Base-by-base conservation (phyloP, 2,113 vertebrate species). In the Bagarius yarrelli region DNA sequence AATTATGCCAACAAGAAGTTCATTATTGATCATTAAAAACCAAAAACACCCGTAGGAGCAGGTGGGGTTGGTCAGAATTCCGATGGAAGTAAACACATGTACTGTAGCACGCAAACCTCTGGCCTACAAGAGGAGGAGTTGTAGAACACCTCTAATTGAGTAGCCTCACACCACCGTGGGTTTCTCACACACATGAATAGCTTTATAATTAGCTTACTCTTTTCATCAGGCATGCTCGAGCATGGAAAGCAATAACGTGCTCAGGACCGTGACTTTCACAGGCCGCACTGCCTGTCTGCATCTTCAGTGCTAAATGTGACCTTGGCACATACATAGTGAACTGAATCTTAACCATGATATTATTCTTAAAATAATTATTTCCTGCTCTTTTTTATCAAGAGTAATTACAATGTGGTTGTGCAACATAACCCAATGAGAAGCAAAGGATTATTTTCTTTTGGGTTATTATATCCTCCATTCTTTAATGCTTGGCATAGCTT, bases 271-370 rank as follows among this genome's bases (percentile, higher is more conserved):
- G 47, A 53, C 44, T 55, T 60, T 36, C 25, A 64, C 36, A 25
- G 23, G 52, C 6, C 34, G 16, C 15, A 75, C 52, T 34, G 32
- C 8, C 16, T 71, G 66, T 47, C 27, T 64, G 59, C 79, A 74
- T n/a, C 44, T 40, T 55, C 30, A 66, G 50, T 27, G 15, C 32
- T 44, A 63, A 66, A 56, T n/a, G 34, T 75, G 60, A 50, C 80
- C 80, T 66, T 76, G 52, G 23, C 44, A 16, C 34, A 32, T 6
- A 6, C 47, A 53, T 81, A 66, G 9, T 81, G 47, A 55, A 40
- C 47, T 40, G 15, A 30, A 74, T 72, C 34, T 18, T 9, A 14
- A 63, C 25, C 14, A 34, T 36, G 30, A 27, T 73, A 34, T 40
- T 81, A 36, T 53, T 59, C 23, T 47, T 50, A 15, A 50, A 21